These are phyloP conservation scores for Antheraea assamensis DNA, from an alignment of 2,888 invertebrate genomes.

Conservation along the genomic window DNA sequence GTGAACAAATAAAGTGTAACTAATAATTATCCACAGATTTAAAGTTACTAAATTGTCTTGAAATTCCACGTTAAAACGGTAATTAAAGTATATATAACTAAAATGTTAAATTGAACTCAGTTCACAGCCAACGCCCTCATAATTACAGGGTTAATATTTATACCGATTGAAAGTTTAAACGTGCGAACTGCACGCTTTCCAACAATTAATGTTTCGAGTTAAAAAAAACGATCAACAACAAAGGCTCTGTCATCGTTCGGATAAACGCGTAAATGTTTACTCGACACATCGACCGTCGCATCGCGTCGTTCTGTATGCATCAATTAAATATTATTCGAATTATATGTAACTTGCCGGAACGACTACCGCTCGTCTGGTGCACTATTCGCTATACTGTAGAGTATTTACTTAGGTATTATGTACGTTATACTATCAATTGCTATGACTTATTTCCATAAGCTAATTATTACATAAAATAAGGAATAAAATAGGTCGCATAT, in stretches of 20 bases:
- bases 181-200: constrained; percentile 73
- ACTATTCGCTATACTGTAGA: constrained; percentile 24
- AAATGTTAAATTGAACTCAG: constrained; percentile 28
- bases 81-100: background rate
- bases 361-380: constrained; percentile 58
- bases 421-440: background rate
- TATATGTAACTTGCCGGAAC: constrained; percentile 69
- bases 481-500: too few relatives aligned
- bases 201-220: constrained; percentile 69
- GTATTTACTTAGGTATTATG: background rate
- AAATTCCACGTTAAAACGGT: background rate
- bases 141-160: constrained; percentile 73
- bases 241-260: constrained; percentile 61
- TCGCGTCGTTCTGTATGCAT: constrained; percentile 67
- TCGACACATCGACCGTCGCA: constrained; percentile 66
- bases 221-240: constrained; percentile 71
- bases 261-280: constrained; percentile 74
- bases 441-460: background rate
- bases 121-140: constrained; percentile 62
- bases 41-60: background rate
- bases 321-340: constrained; percentile 66
- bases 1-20: background rate
- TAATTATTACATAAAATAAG: too few relatives aligned
- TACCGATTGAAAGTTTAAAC: constrained; percentile 65
- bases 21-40: background rate